Evolutionary conservation across 1,140 invertebrate genomes (phyloP), one percentile per base, ranked within the genome.

Genomic region (Nixonia krombeini): DNA sequence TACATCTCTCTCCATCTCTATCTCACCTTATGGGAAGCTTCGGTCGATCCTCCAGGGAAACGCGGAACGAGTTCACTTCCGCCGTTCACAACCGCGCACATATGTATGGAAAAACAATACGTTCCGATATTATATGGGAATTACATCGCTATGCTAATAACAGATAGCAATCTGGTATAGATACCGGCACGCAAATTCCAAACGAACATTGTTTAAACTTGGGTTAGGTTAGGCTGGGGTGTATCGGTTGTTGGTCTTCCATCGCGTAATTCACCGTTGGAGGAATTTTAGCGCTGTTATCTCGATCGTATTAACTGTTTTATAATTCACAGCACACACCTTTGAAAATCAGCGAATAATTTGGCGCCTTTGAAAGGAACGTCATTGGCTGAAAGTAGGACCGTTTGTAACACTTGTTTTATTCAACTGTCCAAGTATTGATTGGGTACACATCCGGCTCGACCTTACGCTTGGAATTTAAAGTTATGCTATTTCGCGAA

Each of bases 121-220:
- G 57, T 71, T 74, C 59, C 40, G 47, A 55, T 64, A 69, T 70
- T 74, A 62, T 67, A 69, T 66, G 56, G 51, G 41, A 41, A 64
- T 33, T 45, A 18, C 46, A 55, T 57, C 25, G 9, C 9, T 26
- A 9, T 35, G 28, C 55, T 62, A 65, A 61, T 70, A 67, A 62
- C 59, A 59, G 56, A 70, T 70, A 35, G 40, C 55, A 50, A 50
- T 66, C 45, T 49, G 12, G 35, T 23, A 25, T 38, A 45, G 13
- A 50, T 33, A 56, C 2, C 50, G 51, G 29, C 21, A 51, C 35
- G 18, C 18, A 17, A 16, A 53, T 40, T 65, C 47, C 41, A 31
- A 17, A 44, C 29, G 28, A 56, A 64, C 38, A 31, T 26, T 29
- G 26, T 23, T 40, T 63, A 44, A 16, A 40, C 18, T 40, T 40